Evolutionary conservation across 2,888 invertebrate genomes (phyloP), one percentile per base, ranked within the genome.

Genomic region (Acrocera orbiculus): DNA sequence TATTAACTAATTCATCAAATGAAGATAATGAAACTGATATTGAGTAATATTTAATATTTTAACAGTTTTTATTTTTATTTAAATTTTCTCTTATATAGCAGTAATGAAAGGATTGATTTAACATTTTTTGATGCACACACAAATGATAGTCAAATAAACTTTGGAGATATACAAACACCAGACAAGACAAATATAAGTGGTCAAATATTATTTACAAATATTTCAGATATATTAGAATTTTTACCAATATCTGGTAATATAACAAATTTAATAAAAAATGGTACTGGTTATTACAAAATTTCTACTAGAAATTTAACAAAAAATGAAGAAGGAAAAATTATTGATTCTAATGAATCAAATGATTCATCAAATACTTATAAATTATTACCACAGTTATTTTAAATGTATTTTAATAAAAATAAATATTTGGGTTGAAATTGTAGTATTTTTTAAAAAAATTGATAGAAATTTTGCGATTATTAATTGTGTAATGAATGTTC

Each of bases 171-270:
- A 17, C 67, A 67, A 7, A 38, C 66, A 20, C 68, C 68, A 25
- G 56, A 67, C 11, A 65, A 67, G 45, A 65, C 67, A 2, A 67
- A 67, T 42, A 52, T 68, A 16, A 63, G 62, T 32, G 66, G 67
- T 1, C 62, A 66, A 39, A 56, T 64, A 3, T 50, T 67, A 2
- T 55, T 61, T 20, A 50, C 56, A 41, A 54, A 53, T 43, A 46
- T 56, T 2, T 42, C 50, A n/a, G 56, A 60, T 32, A 43, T 61
- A 32, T 37, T 61, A 15, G 38, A 48, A 32, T 49, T 58, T 1
- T 43, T 61, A 16, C 61, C 60, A 0, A 43, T 61, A 6, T 58
- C 59, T 1, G 60, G 61, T 4, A 58, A 55, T 40, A 58, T 61
- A 36, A 52, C 61, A 15, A 61, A 61, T 38, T 57, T 61, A 13